Base-by-base conservation (phyloP, 2,113 vertebrate genomes). In the Centropristis striata region DNA sequence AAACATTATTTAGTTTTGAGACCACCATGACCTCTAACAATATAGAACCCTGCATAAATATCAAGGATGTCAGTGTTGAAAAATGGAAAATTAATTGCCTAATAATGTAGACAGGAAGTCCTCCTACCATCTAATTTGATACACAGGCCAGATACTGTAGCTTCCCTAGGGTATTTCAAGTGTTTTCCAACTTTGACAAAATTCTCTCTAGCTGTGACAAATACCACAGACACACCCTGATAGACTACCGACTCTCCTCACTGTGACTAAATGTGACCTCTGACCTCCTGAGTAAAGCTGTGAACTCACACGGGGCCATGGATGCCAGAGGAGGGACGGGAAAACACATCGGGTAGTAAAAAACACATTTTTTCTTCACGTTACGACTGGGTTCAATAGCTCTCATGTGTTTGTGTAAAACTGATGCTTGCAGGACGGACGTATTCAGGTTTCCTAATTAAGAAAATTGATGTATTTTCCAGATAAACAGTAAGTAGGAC, bases 191-290 rank as follows among this genome's bases (percentile, higher is more conserved):
- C 28, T 36, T 68, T 71, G 65, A 60, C 54, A 10, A 69, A 72
- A 44, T 50, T 20, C 8, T 28, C 44, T 47, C 63, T 27, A 5
- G 15, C 46, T 80, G 49, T 67, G 71, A 80, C 79, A 84, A 76
- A 86, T 72, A 21, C 71, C 73, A 50, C 69, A 78, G 81, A 73
- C 69, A 76, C 81, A 50, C 67, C 79, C 77, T 51, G 18, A 16
- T 50, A 32, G 42, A 13, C n/a, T 42, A 32, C 32, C 20, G n/a
- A n/a, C n/a, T 42, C 73, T 83, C 67, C 71, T 58, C 20, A 69
- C 53, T 69, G 50, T 75, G 83, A 86, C 75, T 74, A 75, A 88
- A 87, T 37, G 58, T 68, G 75, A 92, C 59, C 83, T 80, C 55
- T 82, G 78, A 77, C 83, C 87, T 73, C 51, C n/a, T 4, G 5